Base-by-base conservation (phyloP, 2,888 invertebrate species). In the Drosophila pseudotakahashii region DNA sequence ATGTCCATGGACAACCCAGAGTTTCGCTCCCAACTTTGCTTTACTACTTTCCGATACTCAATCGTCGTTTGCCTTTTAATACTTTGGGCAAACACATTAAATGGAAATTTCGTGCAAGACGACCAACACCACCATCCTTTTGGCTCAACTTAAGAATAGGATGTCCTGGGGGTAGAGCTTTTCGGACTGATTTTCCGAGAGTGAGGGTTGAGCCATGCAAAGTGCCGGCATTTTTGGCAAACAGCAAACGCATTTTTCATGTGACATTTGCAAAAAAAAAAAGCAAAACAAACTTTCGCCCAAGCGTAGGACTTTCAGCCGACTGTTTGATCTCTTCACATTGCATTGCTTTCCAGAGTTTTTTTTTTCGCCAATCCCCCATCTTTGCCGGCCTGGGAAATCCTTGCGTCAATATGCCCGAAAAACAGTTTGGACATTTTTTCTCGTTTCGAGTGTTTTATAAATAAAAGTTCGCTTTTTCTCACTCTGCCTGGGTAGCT, bases 11-110 rank as follows among this genome's bases (percentile, higher is more conserved):
- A 68, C 77, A 79, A 32, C 48, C 58, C 54, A 41, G 63, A 64
- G 42, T 53, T 45, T 36, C 53, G 66, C 45, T 44, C 34, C 39
- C 83, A 52, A 64, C 73, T 79, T 81, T 82, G 82, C 82, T 74
- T 88, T 82, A 75, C 88, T 88, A 73, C 82, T 81, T 79, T 83
- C 76, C 89, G 87, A 88, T 88, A 88, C 84, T 86, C 84, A 84
- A 88, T 84, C 89, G 89, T 83, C 86, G 85, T 66, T 67, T 85
- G 88, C 79, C 82, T 86, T 88, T 84, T 83, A 83, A 83, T 83
- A 88, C 78, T 78, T 79, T 78, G 78, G 70, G 78, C 77, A 79
- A 89, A 81, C 77, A 82, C 81, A 77, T 88, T 86, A 90, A 88
- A 89, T 82, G 80, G 77, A 81, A 85, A 82, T 82, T 84, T 83